A percentile compares a stretch with the other conserved stretches of the same genome.
These are phyloP conservation scores for Unio delphinus DNA, from an alignment of 2,888 invertebrate genomes.

Conservation along the genomic window DNA sequence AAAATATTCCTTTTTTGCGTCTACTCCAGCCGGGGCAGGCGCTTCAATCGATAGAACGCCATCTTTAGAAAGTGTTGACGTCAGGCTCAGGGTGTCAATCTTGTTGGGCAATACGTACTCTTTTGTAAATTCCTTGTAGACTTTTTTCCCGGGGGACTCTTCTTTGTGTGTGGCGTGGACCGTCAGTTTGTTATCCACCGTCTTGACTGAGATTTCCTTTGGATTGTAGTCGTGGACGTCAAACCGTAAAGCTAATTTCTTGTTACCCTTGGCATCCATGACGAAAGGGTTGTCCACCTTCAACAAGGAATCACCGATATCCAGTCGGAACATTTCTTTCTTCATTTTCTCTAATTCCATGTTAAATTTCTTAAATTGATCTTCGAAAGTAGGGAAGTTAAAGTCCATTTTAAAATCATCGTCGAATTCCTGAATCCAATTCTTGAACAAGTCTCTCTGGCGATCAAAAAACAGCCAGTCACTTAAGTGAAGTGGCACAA, in stretches of 20 bases:
- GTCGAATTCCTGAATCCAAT: slow-evolving; percentile 36
- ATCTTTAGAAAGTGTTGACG: slow-evolving; percentile 95
- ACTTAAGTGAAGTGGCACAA: slow-evolving; percentile 23
- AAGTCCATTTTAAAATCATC: slow-evolving; percentile 37
- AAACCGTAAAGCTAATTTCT: slow-evolving; percentile 89
- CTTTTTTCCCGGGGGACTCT: slow-evolving; percentile 96
- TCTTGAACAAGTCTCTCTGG: slow-evolving; percentile 26
- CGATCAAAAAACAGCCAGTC: slow-evolving; percentile 36
- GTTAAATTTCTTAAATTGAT: slow-evolving; percentile 35
- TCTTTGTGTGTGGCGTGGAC: slow-evolving; percentile 99
- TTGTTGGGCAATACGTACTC: slow-evolving; percentile 97
- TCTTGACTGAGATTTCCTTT: slow-evolving; percentile 98
- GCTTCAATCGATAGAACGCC: slow-evolving; percentile 98
- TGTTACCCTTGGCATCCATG: slow-evolving; percentile 82
- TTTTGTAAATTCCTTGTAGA: slow-evolving; percentile 98
- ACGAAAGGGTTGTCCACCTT: slow-evolving; percentile 54
- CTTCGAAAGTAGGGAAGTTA: slow-evolving; percentile 4
- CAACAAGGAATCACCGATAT: slow-evolving; percentile 34
- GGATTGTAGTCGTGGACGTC: slow-evolving; percentile 96
- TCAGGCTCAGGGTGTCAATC: slow-evolving; percentile 96
- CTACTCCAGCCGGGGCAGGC: slow-evolving; percentile 87
- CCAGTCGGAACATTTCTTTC: slow-evolving; percentile 50
- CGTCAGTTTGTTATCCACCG: slow-evolving; percentile 93
- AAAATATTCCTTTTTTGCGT: slow-evolving; percentile 80
- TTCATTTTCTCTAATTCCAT: slow-evolving; percentile 45